Percentiles rank a stretch among this genome's conserved stretches.
Conservation (phyloP, 2,888 invertebrate genomes). For the Ryuthela nishihirai region DNA sequence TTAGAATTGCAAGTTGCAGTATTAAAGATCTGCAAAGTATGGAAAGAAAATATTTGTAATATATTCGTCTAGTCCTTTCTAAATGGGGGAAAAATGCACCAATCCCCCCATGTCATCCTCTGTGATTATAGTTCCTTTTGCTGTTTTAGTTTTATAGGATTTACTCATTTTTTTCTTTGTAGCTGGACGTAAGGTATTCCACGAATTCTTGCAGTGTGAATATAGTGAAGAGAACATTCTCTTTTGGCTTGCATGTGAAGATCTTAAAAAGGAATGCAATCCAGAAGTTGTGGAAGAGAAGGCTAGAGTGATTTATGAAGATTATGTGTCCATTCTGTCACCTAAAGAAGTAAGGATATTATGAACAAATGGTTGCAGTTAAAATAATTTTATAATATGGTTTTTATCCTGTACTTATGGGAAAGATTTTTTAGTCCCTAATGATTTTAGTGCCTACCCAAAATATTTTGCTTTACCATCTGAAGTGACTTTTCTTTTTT, state of each 20-base stretch:
- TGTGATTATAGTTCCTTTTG: too few relatives aligned
- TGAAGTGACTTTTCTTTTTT: not conserved
- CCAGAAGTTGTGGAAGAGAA: constrained; percentile 93
- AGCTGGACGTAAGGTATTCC: constrained; percentile 90
- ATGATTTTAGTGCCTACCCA: not conserved
- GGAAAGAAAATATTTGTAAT: too few relatives aligned
- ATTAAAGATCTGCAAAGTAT: too few relatives aligned
- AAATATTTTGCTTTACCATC: not conserved
- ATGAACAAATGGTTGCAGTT: not conserved
- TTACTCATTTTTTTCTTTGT: constrained; percentile 36
- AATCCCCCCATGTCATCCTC: too few relatives aligned
- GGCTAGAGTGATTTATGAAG: constrained; percentile 97
- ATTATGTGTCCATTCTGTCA: constrained; percentile 98
- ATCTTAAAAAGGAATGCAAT: constrained; percentile 88
- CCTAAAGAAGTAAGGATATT: constrained; percentile 79
- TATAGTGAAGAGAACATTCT: constrained; percentile 99
- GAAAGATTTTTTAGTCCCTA: not conserved
- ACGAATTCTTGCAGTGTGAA: constrained; percentile 94
- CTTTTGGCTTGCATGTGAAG: constrained; percentile 98
- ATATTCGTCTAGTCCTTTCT: too few relatives aligned
- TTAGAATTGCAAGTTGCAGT: too few relatives aligned
- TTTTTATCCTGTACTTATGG: too few relatives aligned
- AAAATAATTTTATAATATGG: not conserved
- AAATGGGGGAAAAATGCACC: too few relatives aligned
- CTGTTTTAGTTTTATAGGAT: not conserved